Evolutionary conservation across 2,888 invertebrate species (phyloP).

Genomic region (Rhagonycha fulva): DNA sequence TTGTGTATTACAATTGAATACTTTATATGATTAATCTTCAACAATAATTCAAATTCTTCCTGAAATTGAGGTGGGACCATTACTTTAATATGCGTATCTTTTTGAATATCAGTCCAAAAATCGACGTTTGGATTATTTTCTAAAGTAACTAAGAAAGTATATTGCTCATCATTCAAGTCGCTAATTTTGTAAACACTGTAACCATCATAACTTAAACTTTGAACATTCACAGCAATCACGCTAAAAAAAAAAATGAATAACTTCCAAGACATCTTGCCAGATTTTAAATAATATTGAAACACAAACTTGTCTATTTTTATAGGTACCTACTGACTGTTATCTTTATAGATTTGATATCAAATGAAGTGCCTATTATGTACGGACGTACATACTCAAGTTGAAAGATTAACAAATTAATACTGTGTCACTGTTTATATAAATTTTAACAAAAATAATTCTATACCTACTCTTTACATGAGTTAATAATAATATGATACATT

Average conservation of each 20-base stretch:
- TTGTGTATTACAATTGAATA: constrained; percentile 55
- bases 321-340: not conserved
- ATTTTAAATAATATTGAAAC: not conserved
- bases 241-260: not conserved
- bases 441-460: no score
- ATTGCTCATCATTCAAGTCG: not conserved
- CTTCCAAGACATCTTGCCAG: not conserved
- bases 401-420: not conserved
- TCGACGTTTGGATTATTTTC: constrained; percentile 31
- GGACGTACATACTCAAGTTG: not conserved
- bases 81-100: constrained; percentile 53
- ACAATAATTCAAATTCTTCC: not conserved
- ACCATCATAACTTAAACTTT: not conserved
- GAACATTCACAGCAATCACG: not conserved
- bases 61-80: constrained; percentile 49
- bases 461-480: no score
- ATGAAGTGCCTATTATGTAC: not conserved
- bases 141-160: not conserved
- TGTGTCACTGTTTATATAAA: no score
- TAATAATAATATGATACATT: no score
- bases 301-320: not conserved
- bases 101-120: constrained; percentile 45
- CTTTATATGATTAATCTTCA: constrained; percentile 46
- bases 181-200: not conserved
- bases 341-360: not conserved